Base-by-base conservation (phyloP, 2,113 vertebrate species). In the Sinocyclocheilus anshuiensis region DNA sequence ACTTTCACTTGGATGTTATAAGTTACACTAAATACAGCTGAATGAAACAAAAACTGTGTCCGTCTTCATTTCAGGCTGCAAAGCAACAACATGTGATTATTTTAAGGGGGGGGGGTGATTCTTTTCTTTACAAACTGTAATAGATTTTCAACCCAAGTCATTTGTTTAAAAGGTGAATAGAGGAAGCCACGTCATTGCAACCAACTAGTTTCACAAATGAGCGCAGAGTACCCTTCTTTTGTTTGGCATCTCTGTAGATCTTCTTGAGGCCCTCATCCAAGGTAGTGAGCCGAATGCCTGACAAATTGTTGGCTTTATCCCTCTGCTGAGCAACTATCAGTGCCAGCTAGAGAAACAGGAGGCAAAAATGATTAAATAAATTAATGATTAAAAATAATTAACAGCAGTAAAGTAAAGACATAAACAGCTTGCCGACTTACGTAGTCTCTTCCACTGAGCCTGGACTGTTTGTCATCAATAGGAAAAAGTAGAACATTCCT, bases 261-360 rank as follows among this genome's bases (percentile, higher is more conserved):
- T 96, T 98, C 92, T 94, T 96, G 69, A 98, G 94, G n/a, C 96
- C 97, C 57, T 95, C 94, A 84, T 97, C 97, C 87, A 99, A 94
- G 88, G 97, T 96, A 8, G 91, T 92, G 24, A 98, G 93, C 42
- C 92, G 93, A 92, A 99, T 96, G 89, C 96, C 97, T 85, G 97
- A 97, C 86, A 97, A 90, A 61, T 93, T 96, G 94, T 97, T 97
- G 89, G 91, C 91, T 39, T 88, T 91, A 91, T 97, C 96, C 74
- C 97, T 92, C 77, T 96, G 95, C 93, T 98, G 97, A 33, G 97
- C 95, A 89, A 99, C 95, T 55, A 97, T 94, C 88, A 98, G 93
- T 36, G 97, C 97, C 92, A 98, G 57, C 97, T 98, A 92, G 77
- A 81, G 86, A 22, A 42, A 92, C 86, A 89, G 69, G 33, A 63